Conservation (phyloP, 2,797 vertebrate genomes). For the Amazonetta brasiliensis region DNA sequence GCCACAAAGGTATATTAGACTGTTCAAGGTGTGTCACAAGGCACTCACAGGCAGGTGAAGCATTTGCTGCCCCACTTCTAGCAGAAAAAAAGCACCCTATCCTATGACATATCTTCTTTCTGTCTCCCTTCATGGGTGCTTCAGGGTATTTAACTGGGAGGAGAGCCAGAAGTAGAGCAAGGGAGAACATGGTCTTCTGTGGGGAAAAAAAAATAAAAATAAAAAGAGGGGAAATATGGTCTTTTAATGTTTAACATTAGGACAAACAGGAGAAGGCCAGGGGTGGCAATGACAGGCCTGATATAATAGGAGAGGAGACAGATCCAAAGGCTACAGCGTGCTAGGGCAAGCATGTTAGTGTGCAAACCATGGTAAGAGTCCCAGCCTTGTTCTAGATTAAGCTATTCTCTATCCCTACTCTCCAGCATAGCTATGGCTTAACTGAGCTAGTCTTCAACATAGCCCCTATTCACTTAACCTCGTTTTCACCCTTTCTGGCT, state of each 20-base stretch:
- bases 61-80: not conserved
- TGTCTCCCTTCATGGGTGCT: not conserved
- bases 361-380: not conserved
- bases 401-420: not conserved
- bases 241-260: not conserved
- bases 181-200: not conserved
- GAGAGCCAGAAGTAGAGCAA: not conserved
- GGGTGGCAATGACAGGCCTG: not conserved
- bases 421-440: not conserved
- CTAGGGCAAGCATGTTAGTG: not conserved
- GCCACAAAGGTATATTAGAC: not conserved
- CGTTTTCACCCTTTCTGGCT: not conserved
- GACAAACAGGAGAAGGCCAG: not conserved
- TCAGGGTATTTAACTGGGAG: not conserved
- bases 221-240: too few relatives aligned
- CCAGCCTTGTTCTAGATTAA: not conserved
- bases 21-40: not conserved
- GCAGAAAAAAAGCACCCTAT: not conserved
- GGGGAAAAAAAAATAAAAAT: too few relatives aligned
- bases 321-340: not conserved
- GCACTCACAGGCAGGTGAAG: not conserved
- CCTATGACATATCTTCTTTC: not conserved
- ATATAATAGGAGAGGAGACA: not conserved
- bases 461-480: not conserved
- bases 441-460: not conserved